Evolutionary conservation across 1,140 invertebrate genomes (phyloP).

Genomic region (Mylabris phalerata): DNA sequence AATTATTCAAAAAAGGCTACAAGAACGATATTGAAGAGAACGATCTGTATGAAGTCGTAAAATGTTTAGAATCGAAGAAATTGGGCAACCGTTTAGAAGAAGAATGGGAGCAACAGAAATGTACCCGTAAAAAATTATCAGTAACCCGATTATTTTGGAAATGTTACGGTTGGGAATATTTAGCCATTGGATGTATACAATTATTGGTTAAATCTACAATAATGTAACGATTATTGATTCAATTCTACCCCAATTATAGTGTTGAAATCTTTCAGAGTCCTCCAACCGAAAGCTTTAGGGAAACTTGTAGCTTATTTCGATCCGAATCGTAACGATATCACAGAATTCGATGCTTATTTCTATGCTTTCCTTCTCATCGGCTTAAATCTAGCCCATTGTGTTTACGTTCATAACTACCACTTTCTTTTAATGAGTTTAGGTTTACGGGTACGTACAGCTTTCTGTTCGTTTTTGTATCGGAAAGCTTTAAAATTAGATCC

Average conservation of each 20-base stretch:
- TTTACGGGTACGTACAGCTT: conserved; percentile 71
- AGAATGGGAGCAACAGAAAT: conserved; percentile 28
- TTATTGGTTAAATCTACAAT: conserved; percentile 16
- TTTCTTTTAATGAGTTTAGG: conserved; percentile 64
- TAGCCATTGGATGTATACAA: conserved; percentile 19
- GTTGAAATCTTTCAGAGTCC: background rate
- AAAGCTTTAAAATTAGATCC: conserved; percentile 66
- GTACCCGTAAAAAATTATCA: conserved; percentile 18
- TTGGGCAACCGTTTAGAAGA: conserved; percentile 28
- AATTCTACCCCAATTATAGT: background rate
- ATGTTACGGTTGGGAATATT: conserved; percentile 24
- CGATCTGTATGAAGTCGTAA: conserved; percentile 31
- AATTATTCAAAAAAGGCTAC: conserved; percentile 26
- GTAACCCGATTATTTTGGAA: conserved; percentile 20
- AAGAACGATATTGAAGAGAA: conserved; percentile 29
- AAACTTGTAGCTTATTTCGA: conserved; percentile 28
- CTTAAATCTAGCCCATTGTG: conserved; percentile 12
- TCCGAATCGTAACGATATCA: conserved; percentile 20
- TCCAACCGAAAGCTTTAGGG: conserved; percentile 8
- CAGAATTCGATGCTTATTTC: conserved; percentile 23
- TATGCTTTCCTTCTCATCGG: conserved; percentile 21
- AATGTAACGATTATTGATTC: conserved; percentile 10
- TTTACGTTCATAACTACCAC: conserved; percentile 63
- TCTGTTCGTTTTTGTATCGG: conserved; percentile 72
- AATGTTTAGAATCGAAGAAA: conserved; percentile 22